phyloP scores from a whole-genome alignment of 2,113 vertebrate genomes.

The Mirounga angustirostris region DNA sequence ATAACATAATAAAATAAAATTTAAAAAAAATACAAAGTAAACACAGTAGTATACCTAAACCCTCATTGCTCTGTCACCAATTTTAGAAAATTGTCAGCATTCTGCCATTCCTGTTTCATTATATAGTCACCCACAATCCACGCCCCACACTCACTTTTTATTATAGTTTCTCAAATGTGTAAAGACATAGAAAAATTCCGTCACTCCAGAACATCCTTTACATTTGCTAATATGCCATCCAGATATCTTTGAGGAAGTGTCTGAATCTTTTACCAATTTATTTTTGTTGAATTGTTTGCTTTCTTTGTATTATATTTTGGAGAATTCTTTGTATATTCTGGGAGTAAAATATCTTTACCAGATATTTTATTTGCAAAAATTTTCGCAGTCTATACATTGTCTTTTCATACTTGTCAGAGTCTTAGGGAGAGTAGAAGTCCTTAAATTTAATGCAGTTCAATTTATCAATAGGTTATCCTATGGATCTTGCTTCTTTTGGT shows the following conservation, averaged over 20 bases:
- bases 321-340: not conserved
- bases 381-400: no score
- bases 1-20: no score
- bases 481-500: not conserved
- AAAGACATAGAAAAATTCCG: not conserved
- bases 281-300: not conserved
- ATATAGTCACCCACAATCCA: not conserved
- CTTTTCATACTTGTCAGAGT: not conserved
- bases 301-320: not conserved
- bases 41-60: not conserved
- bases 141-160: not conserved
- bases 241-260: not conserved
- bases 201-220: not conserved
- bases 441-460: not conserved
- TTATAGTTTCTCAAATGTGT: not conserved
- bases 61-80: not conserved
- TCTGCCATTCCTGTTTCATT: not conserved
- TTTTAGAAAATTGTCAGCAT: not conserved
- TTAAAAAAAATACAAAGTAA: not conserved
- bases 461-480: not conserved
- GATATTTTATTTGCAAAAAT: not conserved
- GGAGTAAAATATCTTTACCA: not conserved
- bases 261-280: not conserved
- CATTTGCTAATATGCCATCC: fast-evolving
- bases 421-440: not conserved